Percentiles rank a stretch among this genome's conserved stretches.
Evolutionary conservation across 1,140 invertebrate species (phyloP).

Genomic region (Forficula auricularia): DNA sequence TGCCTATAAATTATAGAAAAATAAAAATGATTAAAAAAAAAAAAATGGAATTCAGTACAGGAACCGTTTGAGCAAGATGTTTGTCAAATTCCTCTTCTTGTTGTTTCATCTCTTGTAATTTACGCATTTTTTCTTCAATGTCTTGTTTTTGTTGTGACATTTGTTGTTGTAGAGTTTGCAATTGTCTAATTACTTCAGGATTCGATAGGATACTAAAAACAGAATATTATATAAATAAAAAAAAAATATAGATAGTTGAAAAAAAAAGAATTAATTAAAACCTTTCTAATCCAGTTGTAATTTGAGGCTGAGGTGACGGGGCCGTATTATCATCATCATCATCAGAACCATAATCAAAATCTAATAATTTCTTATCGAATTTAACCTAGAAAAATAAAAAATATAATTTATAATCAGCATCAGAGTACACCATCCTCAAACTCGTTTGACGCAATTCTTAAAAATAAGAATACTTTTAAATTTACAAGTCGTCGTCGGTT

Average conservation of each 20-base stretch:
- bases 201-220: slow-evolving; percentile 43
- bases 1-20: too few relatives aligned
- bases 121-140: slow-evolving; percentile 50
- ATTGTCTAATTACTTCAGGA: slow-evolving; percentile 49
- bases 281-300: slow-evolving; percentile 13
- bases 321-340: slow-evolving; percentile 46
- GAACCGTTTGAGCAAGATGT: slow-evolving; percentile 50
- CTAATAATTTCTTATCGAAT: slow-evolving; percentile 59
- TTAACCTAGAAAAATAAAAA: slow-evolving; percentile 27
- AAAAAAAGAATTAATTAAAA: slow-evolving; percentile 3
- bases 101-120: slow-evolving; percentile 49
- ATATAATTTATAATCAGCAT: too few relatives aligned
- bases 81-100: slow-evolving; percentile 65
- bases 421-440: too few relatives aligned
- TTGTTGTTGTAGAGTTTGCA: slow-evolving; percentile 44
- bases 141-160: slow-evolving; percentile 31
- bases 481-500: too few relatives aligned
- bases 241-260: neutral
- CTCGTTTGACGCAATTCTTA: too few relatives aligned
- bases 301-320: slow-evolving; percentile 16
- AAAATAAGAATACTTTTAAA: too few relatives aligned
- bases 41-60: slow-evolving; percentile 24
- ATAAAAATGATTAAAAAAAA: neutral
- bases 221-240: slow-evolving; percentile 10
- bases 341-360: slow-evolving; percentile 71